Base-by-base conservation (phyloP, 2,888 invertebrate genomes). In the Tetanocera ferruginea region DNA sequence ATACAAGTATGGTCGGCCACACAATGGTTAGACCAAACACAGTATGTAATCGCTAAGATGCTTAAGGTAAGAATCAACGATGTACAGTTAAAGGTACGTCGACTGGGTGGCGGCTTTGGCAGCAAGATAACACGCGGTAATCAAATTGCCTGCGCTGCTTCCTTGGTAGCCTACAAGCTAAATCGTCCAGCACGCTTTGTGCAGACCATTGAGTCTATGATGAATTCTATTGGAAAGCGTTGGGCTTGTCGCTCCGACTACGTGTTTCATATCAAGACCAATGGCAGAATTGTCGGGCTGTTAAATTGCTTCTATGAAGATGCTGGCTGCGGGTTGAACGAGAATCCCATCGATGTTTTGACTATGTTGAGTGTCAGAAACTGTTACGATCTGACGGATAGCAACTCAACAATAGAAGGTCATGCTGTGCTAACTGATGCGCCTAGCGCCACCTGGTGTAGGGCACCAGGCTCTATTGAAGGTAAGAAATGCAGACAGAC, bases 41-140 rank as follows among this genome's bases (percentile, higher is more conserved):
- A 93, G 84, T 84, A 90, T 43, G 91, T 91, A 2, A 89, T 94
- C 28, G 91, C 93, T 0, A 84, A 90, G 52, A 90, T 91, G 73
- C 90, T 94, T 4, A 91, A 90, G 25, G 84, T 93, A 17, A 91
- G 92, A 3, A 89, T 91, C 43, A 93, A 93, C 83, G 91, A 95
- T 55, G 91, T 96, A 11, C 93, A 94, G 79, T 89, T 96, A 0
- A 88, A 90, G 25, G 94, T 95, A 0, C 91, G 93, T 17, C 92
- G 96, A 49, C 82, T 96, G 1, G 97, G 97, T 11, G 97, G 97
- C 17, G 94, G 90, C 0, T 97, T 94, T 87, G 97, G 97, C 0
- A 91, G 91, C 0, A 97, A 97, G 74, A 92, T 95, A 77, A 91
- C 92, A 0, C 91, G 95, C 9, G 88, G 92, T 0, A 87, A 90